Conservation (phyloP, 2,797 vertebrate species). For the Eremophila alpestris region DNA sequence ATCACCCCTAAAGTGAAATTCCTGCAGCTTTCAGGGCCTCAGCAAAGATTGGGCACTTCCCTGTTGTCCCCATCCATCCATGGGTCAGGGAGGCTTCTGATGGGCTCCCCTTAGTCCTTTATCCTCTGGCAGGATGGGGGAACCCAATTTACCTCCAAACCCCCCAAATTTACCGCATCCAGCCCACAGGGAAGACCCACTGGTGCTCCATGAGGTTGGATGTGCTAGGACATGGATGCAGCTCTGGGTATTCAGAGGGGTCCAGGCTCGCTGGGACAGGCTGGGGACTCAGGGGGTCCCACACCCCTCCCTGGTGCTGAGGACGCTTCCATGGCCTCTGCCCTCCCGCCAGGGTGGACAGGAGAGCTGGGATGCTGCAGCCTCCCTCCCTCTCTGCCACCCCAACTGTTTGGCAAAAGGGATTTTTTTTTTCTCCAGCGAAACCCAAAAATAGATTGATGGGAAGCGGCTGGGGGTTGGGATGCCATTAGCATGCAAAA, state of each 20-base stretch:
- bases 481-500: constrained; percentile 14
- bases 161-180: background rate
- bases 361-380: background rate
- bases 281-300: background rate
- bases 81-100: accelerated
- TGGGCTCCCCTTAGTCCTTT: background rate
- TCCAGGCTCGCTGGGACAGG: background rate
- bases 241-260: background rate
- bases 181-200: background rate
- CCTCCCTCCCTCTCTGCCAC: background rate
- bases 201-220: accelerated
- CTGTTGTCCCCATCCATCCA: background rate
- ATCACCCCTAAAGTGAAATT: background rate
- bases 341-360: background rate
- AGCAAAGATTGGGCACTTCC: background rate
- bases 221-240: background rate
- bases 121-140: background rate
- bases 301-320: background rate
- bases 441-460: constrained; percentile 48
- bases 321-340: background rate
- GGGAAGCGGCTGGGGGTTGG: constrained; percentile 24
- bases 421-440: background rate
- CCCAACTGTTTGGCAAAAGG: background rate
- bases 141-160: background rate
- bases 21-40: background rate